Evolutionary conservation across 1,140 invertebrate genomes (phyloP).

Genomic region (Hyposmocoma kahamanoa): DNA sequence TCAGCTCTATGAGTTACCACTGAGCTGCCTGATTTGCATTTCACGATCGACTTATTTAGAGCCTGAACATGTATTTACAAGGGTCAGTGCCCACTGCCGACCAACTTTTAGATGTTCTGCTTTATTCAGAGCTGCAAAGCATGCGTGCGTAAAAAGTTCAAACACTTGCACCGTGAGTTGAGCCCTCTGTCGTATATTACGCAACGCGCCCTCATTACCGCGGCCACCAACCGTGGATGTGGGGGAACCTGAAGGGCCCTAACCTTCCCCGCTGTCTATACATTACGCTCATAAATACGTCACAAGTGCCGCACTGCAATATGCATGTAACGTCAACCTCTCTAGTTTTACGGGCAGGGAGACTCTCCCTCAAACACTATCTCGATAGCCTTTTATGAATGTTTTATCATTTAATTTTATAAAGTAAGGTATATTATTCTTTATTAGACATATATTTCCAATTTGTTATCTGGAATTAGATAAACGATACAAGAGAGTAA

Average conservation of each 20-base stretch:
- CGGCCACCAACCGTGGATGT: slow-evolving; percentile 41
- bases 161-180: slow-evolving; percentile 46
- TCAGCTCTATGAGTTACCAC: too few species aligned
- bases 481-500: too few species aligned
- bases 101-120: too few species aligned
- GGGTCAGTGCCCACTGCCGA: too few species aligned
- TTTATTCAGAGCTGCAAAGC: slow-evolving; percentile 17
- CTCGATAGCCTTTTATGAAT: not conserved
- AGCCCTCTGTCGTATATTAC: slow-evolving; percentile 45
- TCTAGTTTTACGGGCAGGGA: too few species aligned
- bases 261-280: not conserved
- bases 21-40: too few species aligned
- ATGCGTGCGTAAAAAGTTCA: slow-evolving; percentile 63
- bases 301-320: not conserved
- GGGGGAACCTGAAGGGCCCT: slow-evolving; percentile 36
- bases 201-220: slow-evolving; percentile 60
- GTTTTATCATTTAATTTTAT: slow-evolving; percentile 1
- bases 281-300: slow-evolving; percentile 1
- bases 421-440: not conserved
- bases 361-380: not conserved
- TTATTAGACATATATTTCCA: too few species aligned
- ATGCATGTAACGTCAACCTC: not conserved
- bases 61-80: too few species aligned
- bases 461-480: too few species aligned
- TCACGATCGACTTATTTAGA: too few species aligned